phyloP scores from a whole-genome alignment of 2,888 invertebrate genomes.

The Dolomedes plantarius region DNA sequence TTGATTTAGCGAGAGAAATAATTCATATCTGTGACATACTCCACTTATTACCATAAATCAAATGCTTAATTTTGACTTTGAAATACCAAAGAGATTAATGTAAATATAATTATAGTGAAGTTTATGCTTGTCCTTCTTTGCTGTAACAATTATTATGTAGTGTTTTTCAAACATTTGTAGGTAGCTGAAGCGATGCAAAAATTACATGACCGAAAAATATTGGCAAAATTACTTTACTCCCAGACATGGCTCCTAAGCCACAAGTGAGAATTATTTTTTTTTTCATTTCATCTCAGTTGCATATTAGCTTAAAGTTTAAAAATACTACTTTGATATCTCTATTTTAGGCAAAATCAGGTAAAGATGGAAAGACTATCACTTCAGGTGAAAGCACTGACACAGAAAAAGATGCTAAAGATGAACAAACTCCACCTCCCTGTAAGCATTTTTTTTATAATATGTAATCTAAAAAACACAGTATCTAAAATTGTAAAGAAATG shows the following conservation, averaged over 20 bases:
- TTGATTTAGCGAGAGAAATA: no score
- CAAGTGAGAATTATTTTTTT: conserved; percentile 33
- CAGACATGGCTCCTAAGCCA: conserved; percentile 78
- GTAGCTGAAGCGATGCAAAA: conserved; percentile 93
- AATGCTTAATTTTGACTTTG: no score
- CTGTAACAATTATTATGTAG: no score
- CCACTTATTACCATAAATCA: no score
- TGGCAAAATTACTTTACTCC: conserved; percentile 90
- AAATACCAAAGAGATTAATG: no score
- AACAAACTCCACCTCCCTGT: conserved; percentile 69
- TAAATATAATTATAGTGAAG: no score
- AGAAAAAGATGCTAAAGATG: conserved; percentile 66
- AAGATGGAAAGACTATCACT: conserved; percentile 56
- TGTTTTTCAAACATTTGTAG: conserved; percentile 79
- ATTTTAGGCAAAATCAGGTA: conserved; percentile 4
- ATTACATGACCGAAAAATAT: conserved; percentile 94
- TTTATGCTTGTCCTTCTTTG: no score
- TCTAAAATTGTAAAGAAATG: not conserved
- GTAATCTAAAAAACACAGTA: not conserved
- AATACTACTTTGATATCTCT: not conserved
- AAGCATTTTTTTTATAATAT: conserved; percentile 23
- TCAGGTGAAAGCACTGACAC: conserved; percentile 69
- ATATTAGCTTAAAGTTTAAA: no score
- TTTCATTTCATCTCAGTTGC: not conserved
- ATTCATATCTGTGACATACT: no score